Base-by-base conservation (phyloP, 2,888 invertebrate genomes). In the Platycnemis pennipes region DNA sequence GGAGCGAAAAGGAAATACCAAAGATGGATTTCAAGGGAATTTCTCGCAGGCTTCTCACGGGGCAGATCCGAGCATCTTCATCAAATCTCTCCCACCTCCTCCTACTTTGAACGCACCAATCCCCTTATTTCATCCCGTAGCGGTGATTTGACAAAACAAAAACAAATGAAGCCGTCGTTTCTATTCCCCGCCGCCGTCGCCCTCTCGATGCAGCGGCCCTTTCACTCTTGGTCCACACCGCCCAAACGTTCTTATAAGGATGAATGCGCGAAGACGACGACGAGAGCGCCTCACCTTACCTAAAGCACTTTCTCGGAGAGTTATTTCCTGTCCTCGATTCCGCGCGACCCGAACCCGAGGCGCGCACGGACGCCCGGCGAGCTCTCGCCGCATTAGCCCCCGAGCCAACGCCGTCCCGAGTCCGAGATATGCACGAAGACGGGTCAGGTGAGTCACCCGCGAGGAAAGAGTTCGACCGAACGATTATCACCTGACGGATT, bases 241-340 rank as follows among this genome's bases (percentile, higher is more conserved):
- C 63, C 56, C 91, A 56, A 69, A 69, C 44, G 42, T 69, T 45
- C 37, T 89, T 89, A 44, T 91, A 91, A 91, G 91, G 91, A 91
- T 91, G 91, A 37, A 63, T 42, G 37, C 89, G 89, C 31, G 53
- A 45, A n/a, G 45, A 44, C 44, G 88, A n/a, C 88, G 88, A 19
- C 13, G 31, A 49, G 19, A 31, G 56, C 89, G 63, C 45, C 91
- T 22, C 56, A n/a, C 44, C 44, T 37, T 56, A 37, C 91, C 44
- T 63, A 26, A 89, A 89, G 63, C 91, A 91, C 91, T 91, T 91
- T 91, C 91, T 44, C 91, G 91, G 91, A 91, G 91, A 91, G 91
- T 37, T 91, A 91, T 91, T 91, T 91, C 91, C 91, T 91, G 91
- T 91, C 91, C 91, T 37, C 91, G 44, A 91, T 91, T 91, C 91